A percentile compares a stretch with the other conserved stretches of the same genome.
phyloP scores from a whole-genome alignment of 2,113 vertebrate species.

The Megaceryle maxima region DNA sequence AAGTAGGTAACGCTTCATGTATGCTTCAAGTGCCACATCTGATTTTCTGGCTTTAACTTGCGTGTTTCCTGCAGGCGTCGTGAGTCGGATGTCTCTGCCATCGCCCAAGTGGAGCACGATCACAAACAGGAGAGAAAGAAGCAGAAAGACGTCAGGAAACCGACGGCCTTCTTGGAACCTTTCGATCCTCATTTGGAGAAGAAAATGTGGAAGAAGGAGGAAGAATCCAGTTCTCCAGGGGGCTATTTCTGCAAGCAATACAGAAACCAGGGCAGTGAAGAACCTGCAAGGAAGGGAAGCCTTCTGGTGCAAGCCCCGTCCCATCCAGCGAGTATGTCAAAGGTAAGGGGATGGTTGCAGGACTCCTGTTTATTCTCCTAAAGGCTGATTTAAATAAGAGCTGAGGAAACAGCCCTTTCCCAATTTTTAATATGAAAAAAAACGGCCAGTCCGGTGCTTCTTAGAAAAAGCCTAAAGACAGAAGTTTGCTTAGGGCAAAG shows the following conservation, averaged over 20 bases:
- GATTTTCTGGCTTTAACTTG: slow-evolving; percentile 34
- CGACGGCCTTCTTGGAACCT: slow-evolving; percentile 42
- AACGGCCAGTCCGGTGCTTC: too few relatives aligned
- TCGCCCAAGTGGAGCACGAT: slow-evolving; percentile 46
- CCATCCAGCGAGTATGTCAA: not conserved
- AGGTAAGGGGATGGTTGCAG: slow-evolving; percentile 63
- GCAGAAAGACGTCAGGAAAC: slow-evolving; percentile 72
- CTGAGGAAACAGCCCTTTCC: too few relatives aligned
- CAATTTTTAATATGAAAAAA: too few relatives aligned
- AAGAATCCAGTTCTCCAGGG: not conserved
- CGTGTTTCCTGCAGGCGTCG: slow-evolving; percentile 47
- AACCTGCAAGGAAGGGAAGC: slow-evolving; percentile 26
- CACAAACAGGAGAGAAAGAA: slow-evolving; percentile 86
- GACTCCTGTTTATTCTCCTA: not conserved
- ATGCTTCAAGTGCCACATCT: slow-evolving; percentile 32
- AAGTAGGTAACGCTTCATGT: not conserved
- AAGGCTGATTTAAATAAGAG: not conserved
- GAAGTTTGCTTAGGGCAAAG: too few relatives aligned
- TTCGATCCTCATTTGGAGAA: slow-evolving; percentile 34
- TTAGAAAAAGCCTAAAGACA: too few relatives aligned
- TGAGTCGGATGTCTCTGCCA: slow-evolving; percentile 73
- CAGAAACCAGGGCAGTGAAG: slow-evolving; percentile 14
- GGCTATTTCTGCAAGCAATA: not conserved
- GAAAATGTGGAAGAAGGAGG: slow-evolving; percentile 16
- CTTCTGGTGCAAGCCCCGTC: not conserved